Evolutionary conservation across 1,140 invertebrate genomes (phyloP).

Genomic region (Holcopasites calliopsidis): DNA sequence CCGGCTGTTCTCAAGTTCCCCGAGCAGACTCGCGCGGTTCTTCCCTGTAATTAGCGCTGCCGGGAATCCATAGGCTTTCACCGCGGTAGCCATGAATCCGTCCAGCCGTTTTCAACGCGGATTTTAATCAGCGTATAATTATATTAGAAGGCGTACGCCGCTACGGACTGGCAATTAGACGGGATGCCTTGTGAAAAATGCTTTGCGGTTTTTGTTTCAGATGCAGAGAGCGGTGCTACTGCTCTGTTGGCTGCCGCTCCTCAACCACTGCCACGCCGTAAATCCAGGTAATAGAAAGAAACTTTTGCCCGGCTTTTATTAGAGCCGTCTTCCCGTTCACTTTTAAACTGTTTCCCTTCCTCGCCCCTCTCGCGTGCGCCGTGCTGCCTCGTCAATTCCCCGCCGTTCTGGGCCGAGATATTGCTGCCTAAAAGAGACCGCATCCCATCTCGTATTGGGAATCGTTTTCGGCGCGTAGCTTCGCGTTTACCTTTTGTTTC

Average conservation of each 20-base stretch:
- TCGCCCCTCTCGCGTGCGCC: neutral
- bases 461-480: neutral
- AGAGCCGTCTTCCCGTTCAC: neutral
- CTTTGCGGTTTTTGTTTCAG: constrained; percentile 64
- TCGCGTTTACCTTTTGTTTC: no score
- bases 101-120: neutral
- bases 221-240: constrained; percentile 79
- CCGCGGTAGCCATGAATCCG: neutral
- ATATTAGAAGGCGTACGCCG: constrained; percentile 16
- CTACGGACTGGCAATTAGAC: neutral
- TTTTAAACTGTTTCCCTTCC: neutral
- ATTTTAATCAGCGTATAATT: constrained; percentile 34
- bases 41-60: constrained; percentile 16
- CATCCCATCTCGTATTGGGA: neutral
- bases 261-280: constrained; percentile 78
- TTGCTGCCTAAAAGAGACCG: neutral
- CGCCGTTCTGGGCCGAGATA: neutral
- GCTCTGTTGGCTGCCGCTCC: constrained; percentile 78
- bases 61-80: constrained; percentile 3
- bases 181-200: neutral
- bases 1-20: neutral
- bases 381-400: neutral
- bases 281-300: constrained; percentile 74
- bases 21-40: neutral
- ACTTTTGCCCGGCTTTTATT: neutral